Base-by-base conservation (phyloP, 2,888 invertebrate species). In the Aphidius colemani region DNA sequence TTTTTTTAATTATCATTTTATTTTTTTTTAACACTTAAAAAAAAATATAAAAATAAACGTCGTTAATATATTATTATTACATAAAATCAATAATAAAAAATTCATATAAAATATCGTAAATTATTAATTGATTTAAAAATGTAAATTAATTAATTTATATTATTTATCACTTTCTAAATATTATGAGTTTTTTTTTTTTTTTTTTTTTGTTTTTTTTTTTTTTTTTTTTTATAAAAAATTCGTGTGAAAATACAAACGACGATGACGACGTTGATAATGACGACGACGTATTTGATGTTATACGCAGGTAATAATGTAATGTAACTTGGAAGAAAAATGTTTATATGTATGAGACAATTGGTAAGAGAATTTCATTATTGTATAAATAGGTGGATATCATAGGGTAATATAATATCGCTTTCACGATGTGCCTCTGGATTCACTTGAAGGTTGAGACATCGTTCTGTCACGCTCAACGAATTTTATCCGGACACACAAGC, bases 391-490 rank as follows among this genome's bases (percentile, higher is more conserved):
- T 49, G 69, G 67, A 13, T 18, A 18, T 18, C 13, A 18, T 2
- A 18, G 13, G 1, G 13, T 18, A 18, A 18, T 18, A 18, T 18
- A 70, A 10, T 44, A 8, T 72, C 70, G 70, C 75, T 75, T 76
- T 75, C 75, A 71, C 72, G 70, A 66, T 61, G 62, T 68, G 66
- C 68, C 64, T 68, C 69, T 67, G 66, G 66, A 11, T 7, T 30
- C 8, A 46, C 9, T 49, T 71, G 62, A 66, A 57, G 71, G 76
- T 76, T 77, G 76, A 74, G 77, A 78, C 78, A 78, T 74, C 73
- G 74, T 65, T 64, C 59, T 65, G 77, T 71, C 72, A 77, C 78
- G 77, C 75, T 75, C 73, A 70, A 73, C 71, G 75, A 72, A 71
- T 67, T 72, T 65, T 63, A 69, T 55, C 58, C 62, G 72, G 75